Evolutionary conservation across 2,113 vertebrate species (phyloP).

Genomic region (Cinclus mexicanus): DNA sequence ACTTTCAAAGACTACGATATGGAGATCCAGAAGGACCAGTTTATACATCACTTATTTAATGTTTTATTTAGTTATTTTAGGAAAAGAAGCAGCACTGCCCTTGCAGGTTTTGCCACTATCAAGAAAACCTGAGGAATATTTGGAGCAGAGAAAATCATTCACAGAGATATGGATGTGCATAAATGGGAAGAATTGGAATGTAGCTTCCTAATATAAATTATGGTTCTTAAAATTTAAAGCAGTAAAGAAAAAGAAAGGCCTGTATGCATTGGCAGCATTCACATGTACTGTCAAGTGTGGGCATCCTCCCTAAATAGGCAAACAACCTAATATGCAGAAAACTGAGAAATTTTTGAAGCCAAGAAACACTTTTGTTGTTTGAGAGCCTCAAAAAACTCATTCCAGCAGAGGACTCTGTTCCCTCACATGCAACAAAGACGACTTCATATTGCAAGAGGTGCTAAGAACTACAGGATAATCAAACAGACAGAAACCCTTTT

Average conservation of each 20-base stretch:
- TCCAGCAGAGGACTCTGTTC: background rate
- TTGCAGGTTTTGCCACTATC: background rate
- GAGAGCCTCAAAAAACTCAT: slow-evolving; percentile 1
- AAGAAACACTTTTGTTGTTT: background rate
- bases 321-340: slow-evolving; percentile 1
- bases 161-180: background rate
- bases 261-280: background rate
- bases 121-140: background rate
- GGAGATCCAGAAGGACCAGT: background rate
- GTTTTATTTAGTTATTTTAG: background rate
- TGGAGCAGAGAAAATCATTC: background rate
- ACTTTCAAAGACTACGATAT: background rate
- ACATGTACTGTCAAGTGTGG: background rate
- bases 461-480: background rate
- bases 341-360: background rate
- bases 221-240: background rate
- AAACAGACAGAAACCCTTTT: background rate
- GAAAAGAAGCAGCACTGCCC: background rate
- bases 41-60: background rate
- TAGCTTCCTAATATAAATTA: background rate
- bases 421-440: background rate
- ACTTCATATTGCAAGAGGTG: slow-evolving; percentile 3
- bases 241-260: background rate
- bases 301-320: background rate
- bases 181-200: background rate